Base-by-base conservation (phyloP, 1,140 invertebrate species). In the Camponotus vicinus region DNA sequence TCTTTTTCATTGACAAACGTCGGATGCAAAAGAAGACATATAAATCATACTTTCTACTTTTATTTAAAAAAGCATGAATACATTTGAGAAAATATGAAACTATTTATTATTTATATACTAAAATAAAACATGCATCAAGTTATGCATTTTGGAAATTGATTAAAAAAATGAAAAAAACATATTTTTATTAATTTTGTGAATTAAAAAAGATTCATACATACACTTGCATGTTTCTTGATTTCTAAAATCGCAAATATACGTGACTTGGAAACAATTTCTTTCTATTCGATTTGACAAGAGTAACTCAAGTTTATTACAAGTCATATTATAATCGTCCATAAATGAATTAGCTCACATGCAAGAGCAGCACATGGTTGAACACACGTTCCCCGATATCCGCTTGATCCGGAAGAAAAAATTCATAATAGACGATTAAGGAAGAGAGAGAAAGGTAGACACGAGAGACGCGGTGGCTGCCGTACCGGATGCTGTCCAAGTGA, bases 401-500 rank as follows among this genome's bases (percentile, higher is more conserved):
- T 34, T 21, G 61, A 88, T 88, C 67, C 27, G 42, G 32, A 67
- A 40, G 21, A 45, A 86, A 67, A 61, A 87, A 82, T 82, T 32
- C 86, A 15, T 82, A 88, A 87, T 83, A 87, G 73, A 67, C 76
- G 86, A 88, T 87, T 66, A 40, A 88, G 21, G 57, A 49, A 84
- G 37, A 76, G 71, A 75, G 76, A n/a, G 82, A 77, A 70, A 59
- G 70, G 66, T 7, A 71, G 37, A 18, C 21, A 64, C 18, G 76
- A 34, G 83, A 82, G 64, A 73, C 75, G 42, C 42, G 37, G 57
- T 18, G 37, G 15, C 59, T 67, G 75, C 86, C 49, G 87, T 88
- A 82, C 86, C 87, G 87, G 87, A 88, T 88, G 87, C 86, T 80
- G 77, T 88, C 77, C 87, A 61, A 87, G 77, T 87, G 77, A 83